A percentile compares a stretch with the other conserved stretches of the same genome.
These are phyloP conservation scores for Eilema griseolum DNA, from an alignment of 2,888 invertebrate genomes.

Conservation along the genomic window DNA sequence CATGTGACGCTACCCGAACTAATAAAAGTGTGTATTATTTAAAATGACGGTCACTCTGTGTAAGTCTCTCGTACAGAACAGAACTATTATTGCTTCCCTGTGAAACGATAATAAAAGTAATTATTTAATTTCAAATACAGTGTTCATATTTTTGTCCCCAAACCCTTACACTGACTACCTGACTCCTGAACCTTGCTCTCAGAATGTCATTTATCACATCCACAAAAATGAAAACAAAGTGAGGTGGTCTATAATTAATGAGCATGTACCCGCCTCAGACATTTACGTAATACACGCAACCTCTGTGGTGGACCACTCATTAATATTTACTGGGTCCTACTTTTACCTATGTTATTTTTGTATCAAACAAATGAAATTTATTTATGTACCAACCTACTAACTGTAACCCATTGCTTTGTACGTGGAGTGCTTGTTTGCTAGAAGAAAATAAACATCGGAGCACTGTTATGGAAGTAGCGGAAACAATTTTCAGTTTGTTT, in stretches of 20 bases:
- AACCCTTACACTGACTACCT: too few species aligned
- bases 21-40: too few species aligned
- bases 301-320: conserved; percentile 52
- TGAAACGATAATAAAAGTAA: too few species aligned
- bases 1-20: too few species aligned
- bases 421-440: background rate
- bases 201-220: conserved; percentile 36
- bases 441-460: background rate
- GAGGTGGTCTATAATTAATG: conserved; percentile 52
- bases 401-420: background rate
- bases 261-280: conserved; percentile 42
- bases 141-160: too few species aligned
- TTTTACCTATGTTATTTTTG: conserved; percentile 30
- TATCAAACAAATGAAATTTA: conserved; percentile 24
- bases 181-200: background rate
- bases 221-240: conserved; percentile 41
- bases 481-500: background rate
- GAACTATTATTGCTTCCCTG: too few species aligned
- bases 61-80: too few species aligned
- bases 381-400: background rate
- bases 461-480: background rate
- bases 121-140: too few species aligned
- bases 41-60: too few species aligned
- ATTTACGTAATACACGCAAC: conserved; percentile 52
- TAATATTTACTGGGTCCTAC: conserved; percentile 46